Evolutionary conservation across 1,140 invertebrate species (phyloP).

Genomic region (Caenorhabditis briggsae): DNA sequence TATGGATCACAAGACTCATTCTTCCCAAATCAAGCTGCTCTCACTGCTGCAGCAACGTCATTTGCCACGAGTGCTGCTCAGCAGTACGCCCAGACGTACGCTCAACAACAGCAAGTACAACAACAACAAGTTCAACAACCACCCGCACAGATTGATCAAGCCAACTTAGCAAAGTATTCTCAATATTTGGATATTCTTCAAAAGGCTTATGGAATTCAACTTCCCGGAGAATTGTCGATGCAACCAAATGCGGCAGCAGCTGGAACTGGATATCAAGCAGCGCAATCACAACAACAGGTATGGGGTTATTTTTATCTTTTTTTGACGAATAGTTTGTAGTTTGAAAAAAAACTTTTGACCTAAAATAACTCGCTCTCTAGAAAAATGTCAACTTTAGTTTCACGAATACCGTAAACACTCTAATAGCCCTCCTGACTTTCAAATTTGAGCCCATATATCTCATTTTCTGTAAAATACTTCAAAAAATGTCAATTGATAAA

Average conservation of each 20-base stretch:
- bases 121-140: slow-evolving; percentile 39
- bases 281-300: slow-evolving; percentile 30
- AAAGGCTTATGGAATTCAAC: slow-evolving; percentile 65
- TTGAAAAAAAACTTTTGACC: too few species aligned
- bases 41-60: slow-evolving; percentile 39
- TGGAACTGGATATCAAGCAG: background rate
- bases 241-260: slow-evolving; percentile 8
- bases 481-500: too few species aligned
- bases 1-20: slow-evolving; percentile 33
- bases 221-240: slow-evolving; percentile 59
- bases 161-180: slow-evolving; percentile 65
- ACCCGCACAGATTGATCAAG: slow-evolving; percentile 62
- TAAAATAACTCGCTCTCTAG: too few species aligned
- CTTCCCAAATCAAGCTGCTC: slow-evolving; percentile 47
- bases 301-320: background rate
- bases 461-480: too few species aligned
- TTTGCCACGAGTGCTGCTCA: slow-evolving; percentile 49
- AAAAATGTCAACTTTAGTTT: too few species aligned
- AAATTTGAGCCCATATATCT: too few species aligned
- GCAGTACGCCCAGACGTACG: slow-evolving; percentile 40
- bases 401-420: too few species aligned
- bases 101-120: slow-evolving; percentile 52
- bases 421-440: too few species aligned
- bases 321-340: too few species aligned
- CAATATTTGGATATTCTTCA: slow-evolving; percentile 68